Base-by-base conservation (phyloP, 2,113 vertebrate species). In the Phalacrocorax carbo region DNA sequence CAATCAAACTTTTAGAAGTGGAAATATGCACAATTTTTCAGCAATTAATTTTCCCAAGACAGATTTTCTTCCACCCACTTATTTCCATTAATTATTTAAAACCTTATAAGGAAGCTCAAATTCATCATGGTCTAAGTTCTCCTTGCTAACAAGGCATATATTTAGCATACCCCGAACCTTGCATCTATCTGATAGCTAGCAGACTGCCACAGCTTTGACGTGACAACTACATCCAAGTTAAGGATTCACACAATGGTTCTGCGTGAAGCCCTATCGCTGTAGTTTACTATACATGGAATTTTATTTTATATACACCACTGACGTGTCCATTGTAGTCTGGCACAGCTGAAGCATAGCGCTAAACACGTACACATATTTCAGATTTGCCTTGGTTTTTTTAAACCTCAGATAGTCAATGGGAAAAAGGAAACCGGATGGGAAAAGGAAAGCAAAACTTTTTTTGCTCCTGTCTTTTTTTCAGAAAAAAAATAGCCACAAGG, bases 31-130 rank as follows among this genome's bases (percentile, higher is more conserved):
- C 16, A 5, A 2, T 84, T 78, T 92, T 93, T 82, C 80, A 88
- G 51, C 49, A 88, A 58, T 88, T 96, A 27, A 72, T 82, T 94
- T 93, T 91, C 48, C 61, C n/a, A 89, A 95, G 76, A 38, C 71
- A 95, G 87, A 92, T 88, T 97, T 97, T 93, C 32, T 95, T 90
- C 90, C 86, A 91, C 83, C 60, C 60, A 80, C 82, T 81, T 84
- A 94, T 44, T 95, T 93, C 9, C 1, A 40, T 91, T 85, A 94
- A 96, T 87, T 79, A 91, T 72, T 96, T 95, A 82, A 94, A 93
- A 64, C 49, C 54, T 76, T 73, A 82, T 0, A 2, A 80, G 38
- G 42, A 85, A 86, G 42, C 17, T 93, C 44, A 73, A 69, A 80
- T 72, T 91, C 16, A 57, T 29, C 21, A 13, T 4, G 18, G 26